Base-by-base conservation (phyloP, 2,888 invertebrate genomes). In the Belgica antarctica region DNA sequence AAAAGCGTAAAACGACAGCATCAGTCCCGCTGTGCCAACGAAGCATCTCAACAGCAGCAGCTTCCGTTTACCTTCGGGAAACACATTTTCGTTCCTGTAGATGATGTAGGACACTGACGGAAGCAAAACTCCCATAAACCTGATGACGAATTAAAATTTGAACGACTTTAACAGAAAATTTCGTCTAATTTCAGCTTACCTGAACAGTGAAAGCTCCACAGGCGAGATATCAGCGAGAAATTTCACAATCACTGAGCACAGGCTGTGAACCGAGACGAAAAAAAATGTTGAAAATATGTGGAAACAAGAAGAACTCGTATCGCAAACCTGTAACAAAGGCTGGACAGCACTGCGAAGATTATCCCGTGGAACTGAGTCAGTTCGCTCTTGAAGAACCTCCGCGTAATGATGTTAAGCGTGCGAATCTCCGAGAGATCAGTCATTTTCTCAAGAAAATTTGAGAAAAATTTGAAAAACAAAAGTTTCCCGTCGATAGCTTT, bases 161-260 rank as follows among this genome's bases (percentile, higher is more conserved):
- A 57, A 62, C 15, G n/a, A n/a, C n/a, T n/a, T n/a, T n/a, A 8
- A 10, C 36, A 31, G 34, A 31, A 31, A 5, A 31, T 46, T 46
- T 46, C 34, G 34, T 34, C 34, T 7, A 7, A 8, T 34, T 52
- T 15, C 1, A 46, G 66, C n/a, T 74, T 65, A 77, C 78, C 78
- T 75, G 76, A 92, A 92, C 74, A 91, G 89, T 3, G 94, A 92
- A 72, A 95, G 82, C 78, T 94, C 92, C 86, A 92, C 89, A 4
- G 94, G 94, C 78, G 92, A 89, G 52, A 94, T 87, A 75, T 91
- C 89, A 2, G 91, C 87, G 75, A 94, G 83, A 76, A 89, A 89
- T 80, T 94, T 94, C 1, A 95, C 94, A 73, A 95, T 94, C 34
- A 94, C 92, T 61, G 94, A 93, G 79, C 93, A 92, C 71, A 94